These are phyloP conservation scores for Equus quagga DNA, from an alignment of 2,113 vertebrate genomes.

Conservation along the genomic window DNA sequence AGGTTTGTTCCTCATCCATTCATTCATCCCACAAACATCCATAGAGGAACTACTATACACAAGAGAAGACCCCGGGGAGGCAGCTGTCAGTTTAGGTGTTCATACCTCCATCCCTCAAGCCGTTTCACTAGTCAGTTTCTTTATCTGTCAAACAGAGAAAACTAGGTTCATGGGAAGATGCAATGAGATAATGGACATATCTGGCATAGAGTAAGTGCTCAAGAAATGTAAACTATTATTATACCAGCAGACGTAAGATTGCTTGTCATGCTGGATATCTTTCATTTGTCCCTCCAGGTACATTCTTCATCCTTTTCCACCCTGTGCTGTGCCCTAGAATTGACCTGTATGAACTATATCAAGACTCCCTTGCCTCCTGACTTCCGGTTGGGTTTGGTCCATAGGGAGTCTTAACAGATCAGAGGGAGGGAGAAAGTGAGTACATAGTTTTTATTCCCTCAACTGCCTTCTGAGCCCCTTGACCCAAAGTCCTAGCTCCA, in stretches of 20 bases:
- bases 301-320: not conserved
- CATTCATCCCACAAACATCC: not conserved
- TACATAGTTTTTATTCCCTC: not conserved
- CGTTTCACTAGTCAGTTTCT: not conserved
- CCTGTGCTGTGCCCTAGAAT: not conserved
- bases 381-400: not conserved
- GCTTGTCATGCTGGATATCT: not conserved
- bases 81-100: not conserved
- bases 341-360: not conserved
- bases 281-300: not conserved
- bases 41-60: not conserved
- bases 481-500: not conserved
- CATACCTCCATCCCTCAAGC: not conserved
- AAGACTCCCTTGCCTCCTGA: not conserved
- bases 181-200: not conserved
- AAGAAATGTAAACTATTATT: not conserved
- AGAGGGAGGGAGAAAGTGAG: not conserved
- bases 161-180: not conserved
- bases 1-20: not conserved
- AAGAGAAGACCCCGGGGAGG: not conserved
- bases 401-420: not conserved
- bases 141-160: constrained; percentile 12
- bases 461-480: not conserved
- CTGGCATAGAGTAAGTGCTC: not conserved
- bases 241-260: not conserved